Evolutionary conservation across 2,888 invertebrate species (phyloP).

Genomic region (Nipponacmea schrenckii): DNA sequence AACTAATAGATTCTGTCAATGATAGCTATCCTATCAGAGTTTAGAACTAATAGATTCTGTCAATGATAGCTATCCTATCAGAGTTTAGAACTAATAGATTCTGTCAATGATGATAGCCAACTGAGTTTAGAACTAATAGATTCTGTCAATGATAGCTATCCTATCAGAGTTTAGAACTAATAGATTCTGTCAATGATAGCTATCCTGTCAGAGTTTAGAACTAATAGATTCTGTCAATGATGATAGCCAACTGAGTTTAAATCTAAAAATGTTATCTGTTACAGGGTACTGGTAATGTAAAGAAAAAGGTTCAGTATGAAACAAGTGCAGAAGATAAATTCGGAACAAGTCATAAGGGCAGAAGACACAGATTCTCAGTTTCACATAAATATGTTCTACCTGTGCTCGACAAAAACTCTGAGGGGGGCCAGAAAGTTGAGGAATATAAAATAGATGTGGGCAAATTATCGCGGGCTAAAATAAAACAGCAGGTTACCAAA

Average conservation of each 20-base stretch:
- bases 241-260: not conserved
- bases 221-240: too few relatives aligned
- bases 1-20: too few relatives aligned
- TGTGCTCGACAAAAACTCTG: not conserved
- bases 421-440: not conserved
- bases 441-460: not conserved
- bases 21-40: too few relatives aligned
- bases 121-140: too few relatives aligned
- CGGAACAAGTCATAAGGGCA: not conserved
- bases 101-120: too few relatives aligned
- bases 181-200: too few relatives aligned
- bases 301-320: not conserved
- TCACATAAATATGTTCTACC: not conserved
- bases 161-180: too few relatives aligned
- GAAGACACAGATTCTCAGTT: not conserved
- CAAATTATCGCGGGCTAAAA: not conserved
- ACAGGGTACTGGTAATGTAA: not conserved
- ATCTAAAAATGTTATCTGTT: not conserved
- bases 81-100: too few relatives aligned
- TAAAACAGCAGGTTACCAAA: not conserved
- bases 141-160: too few relatives aligned
- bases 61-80: too few relatives aligned
- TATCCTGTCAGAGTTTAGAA: too few relatives aligned
- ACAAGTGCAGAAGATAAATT: constrained; percentile 7
- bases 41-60: too few relatives aligned